Conservation (phyloP, 2,888 invertebrate genomes). For the Rhodophaea formosa region DNA sequence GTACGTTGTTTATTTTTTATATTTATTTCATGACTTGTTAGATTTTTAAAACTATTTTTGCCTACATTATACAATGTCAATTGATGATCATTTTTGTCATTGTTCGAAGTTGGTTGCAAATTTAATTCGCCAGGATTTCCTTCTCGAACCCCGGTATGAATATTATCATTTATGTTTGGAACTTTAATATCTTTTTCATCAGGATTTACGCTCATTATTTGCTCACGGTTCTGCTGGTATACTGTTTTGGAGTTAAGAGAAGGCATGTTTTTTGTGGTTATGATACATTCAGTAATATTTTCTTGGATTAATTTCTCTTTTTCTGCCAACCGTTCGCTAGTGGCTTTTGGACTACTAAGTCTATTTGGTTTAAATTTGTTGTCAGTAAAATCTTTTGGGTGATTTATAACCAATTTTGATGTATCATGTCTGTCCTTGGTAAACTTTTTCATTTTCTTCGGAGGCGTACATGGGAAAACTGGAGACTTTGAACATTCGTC, state of each 20-base stretch:
- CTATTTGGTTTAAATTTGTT: not conserved
- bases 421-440: not conserved
- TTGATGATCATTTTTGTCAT: no score
- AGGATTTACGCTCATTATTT: not conserved
- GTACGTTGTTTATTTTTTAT: no score
- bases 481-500: not conserved
- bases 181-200: not conserved
- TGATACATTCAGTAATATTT: not conserved
- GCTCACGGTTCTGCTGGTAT: not conserved
- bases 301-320: not conserved
- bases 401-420: not conserved
- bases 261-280: not conserved
- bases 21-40: no score
- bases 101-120: no score
- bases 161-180: no score
- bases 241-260: not conserved
- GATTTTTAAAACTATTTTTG: no score
- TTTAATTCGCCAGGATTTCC: no score
- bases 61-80: no score
- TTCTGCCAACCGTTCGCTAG: not conserved
- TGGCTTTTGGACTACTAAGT: not conserved
- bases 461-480: not conserved
- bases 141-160: no score
- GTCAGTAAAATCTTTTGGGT: not conserved
- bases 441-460: not conserved